phyloP scores from a whole-genome alignment of 2,797 vertebrate genomes.

The Silurus aristotelis region DNA sequence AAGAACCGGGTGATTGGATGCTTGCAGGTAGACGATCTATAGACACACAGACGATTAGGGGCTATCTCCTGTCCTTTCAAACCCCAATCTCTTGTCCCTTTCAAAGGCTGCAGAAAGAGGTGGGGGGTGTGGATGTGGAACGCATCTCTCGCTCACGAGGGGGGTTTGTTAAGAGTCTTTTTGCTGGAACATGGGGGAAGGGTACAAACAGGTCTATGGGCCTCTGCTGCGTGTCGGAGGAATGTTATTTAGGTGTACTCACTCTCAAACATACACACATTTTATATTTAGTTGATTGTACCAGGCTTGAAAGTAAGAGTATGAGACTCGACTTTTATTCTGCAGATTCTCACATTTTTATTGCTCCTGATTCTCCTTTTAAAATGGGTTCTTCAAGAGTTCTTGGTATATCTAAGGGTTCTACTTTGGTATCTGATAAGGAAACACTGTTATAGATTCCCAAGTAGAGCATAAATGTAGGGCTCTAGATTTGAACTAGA shows the following conservation, averaged over 20 bases:
- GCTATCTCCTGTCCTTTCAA: constrained; percentile 79
- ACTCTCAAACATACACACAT: constrained; percentile 42
- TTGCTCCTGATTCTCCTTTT: not conserved
- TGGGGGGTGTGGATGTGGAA: constrained; percentile 66
- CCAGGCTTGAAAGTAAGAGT: not conserved
- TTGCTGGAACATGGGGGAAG: constrained; percentile 76
- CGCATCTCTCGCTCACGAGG: constrained; percentile 69
- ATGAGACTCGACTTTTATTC: not conserved
- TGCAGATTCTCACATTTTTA: not conserved
- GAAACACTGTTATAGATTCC: not conserved
- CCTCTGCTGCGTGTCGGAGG: constrained; percentile 69
- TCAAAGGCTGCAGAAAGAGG: constrained; percentile 67
- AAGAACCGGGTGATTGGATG: constrained; percentile 60
- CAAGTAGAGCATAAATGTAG: not conserved
- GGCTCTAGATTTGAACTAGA: not conserved
- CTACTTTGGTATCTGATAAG: not conserved
- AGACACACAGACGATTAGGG: constrained; percentile 75
- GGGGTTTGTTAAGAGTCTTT: constrained; percentile 62
- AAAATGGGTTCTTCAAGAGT: not conserved
- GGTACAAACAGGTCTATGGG: constrained; percentile 74
- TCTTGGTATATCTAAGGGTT: not conserved
- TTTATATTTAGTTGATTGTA: not conserved
- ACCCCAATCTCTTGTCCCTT: constrained; percentile 79
- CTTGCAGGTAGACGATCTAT: constrained; percentile 78
- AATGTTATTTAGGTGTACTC: constrained; percentile 68